Base-by-base conservation (phyloP, 2,797 vertebrate species). In the Oryzias sinensis region DNA sequence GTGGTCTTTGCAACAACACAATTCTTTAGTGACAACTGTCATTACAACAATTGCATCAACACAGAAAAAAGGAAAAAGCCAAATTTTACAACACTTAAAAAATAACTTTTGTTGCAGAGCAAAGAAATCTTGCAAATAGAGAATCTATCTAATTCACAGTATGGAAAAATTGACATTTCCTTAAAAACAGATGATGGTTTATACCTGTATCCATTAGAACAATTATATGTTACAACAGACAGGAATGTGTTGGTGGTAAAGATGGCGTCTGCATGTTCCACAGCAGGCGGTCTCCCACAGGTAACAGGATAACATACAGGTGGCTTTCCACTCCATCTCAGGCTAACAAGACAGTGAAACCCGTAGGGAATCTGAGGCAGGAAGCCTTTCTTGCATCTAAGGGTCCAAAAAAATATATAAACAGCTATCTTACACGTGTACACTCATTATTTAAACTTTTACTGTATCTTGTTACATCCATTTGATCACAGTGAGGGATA, bases 191-290 rank as follows among this genome's bases (percentile, higher is more conserved):
- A 13, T 20, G 14, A 14, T 54, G 5, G 43, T 57, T 20, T 74
- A 90, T 97, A 99, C 97, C 96, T 96, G 85, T 95, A 98, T 78
- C 96, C 97, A 18, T 80, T 89, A 18, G 87, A 76, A 74, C 97
- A 99, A 8, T 73, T 91, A 61, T 99, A 99, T 0, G 80, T 90
- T 2, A 91, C 84, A 25, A 80, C 92, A n/a, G 97, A 97, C 74
- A 92, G 89, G 70, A 95, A 98, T 14, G 91, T 91, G 54, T 91
- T 88, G 13, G 93, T 92, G 53, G 70, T 91, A 25, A 94, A 51
- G 18, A 57, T 74, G 65, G 94, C 93, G 64, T 89, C 88, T 27
- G 94, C 96, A 18, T 96, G 90, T 29, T 73, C 81, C 54, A 96
- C 90, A 46, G 59, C 58, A 33, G 90, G 91, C 0, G 94, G 95